These are phyloP conservation scores for Ctenopoma kingsleyae DNA, from an alignment of 2,797 vertebrate genomes.

Conservation along the genomic window DNA sequence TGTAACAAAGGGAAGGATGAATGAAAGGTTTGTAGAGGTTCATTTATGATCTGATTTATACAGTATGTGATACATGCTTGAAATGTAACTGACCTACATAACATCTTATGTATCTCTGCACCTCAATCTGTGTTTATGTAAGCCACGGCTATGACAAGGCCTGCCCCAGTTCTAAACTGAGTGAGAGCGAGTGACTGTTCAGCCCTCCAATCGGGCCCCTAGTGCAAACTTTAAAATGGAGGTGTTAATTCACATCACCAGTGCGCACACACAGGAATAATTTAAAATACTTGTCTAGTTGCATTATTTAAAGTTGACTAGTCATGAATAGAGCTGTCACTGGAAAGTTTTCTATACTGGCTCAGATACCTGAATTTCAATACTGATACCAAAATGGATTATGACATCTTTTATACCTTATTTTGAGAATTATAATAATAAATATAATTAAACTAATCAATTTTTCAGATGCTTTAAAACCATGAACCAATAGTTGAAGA, in stretches of 20 bases:
- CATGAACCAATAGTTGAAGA: too few species aligned
- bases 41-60: conserved; percentile 2
- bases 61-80: neutral
- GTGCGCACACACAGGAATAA: neutral
- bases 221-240: conserved; percentile 17
- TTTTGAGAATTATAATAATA: neutral
- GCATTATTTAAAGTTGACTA: conserved; percentile 48
- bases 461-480: too few species aligned
- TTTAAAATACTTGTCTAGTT: conserved; percentile 39
- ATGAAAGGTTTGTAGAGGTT: neutral
- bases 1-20: neutral
- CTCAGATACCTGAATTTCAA: neutral
- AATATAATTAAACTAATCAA: neutral
- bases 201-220: conserved; percentile 4
- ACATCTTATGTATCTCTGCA: neutral
- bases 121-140: conserved; percentile 35
- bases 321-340: conserved; percentile 17
- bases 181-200: neutral
- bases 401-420: neutral
- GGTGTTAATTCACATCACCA: conserved; percentile 15
- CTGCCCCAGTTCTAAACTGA: conserved; percentile 38
- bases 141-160: conserved; percentile 19
- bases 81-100: conserved; percentile 20
- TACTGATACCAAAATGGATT: neutral
- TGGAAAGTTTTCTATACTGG: neutral